phyloP scores from a whole-genome alignment of 2,113 vertebrate species.

The Muntiacus muntjak region DNA sequence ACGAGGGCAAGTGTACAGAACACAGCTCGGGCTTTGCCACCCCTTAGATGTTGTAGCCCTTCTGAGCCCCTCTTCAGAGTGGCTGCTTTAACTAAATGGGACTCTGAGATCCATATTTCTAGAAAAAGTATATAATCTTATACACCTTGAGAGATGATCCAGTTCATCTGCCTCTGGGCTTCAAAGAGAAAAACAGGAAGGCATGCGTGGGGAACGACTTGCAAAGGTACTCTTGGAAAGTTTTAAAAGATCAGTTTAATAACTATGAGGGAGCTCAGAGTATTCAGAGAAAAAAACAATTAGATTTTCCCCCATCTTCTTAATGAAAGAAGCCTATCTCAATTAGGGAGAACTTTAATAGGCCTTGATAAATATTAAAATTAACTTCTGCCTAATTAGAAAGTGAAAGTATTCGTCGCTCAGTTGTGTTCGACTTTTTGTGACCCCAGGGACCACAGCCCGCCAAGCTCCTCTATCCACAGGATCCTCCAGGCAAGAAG shows the following conservation, averaged over 20 bases:
- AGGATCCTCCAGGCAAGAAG: neutral
- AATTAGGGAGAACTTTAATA: neutral
- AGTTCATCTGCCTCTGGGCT: neutral
- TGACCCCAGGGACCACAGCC: neutral
- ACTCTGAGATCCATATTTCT: neutral
- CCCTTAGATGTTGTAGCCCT: neutral
- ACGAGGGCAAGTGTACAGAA: neutral
- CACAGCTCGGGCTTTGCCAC: neutral
- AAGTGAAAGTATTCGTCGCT: neutral
- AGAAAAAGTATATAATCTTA: neutral
- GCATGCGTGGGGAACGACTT: neutral
- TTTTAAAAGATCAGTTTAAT: neutral
- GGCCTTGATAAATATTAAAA: neutral
- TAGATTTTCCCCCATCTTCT: neutral
- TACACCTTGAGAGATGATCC: neutral
- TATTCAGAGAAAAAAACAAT: neutral
- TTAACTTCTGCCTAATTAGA: neutral
- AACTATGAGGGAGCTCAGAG: neutral
- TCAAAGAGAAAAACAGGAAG: neutral
- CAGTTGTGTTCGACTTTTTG: neutral
- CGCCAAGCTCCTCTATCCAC: neutral
- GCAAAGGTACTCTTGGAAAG: neutral
- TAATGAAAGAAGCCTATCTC: neutral
- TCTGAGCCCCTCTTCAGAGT: neutral
- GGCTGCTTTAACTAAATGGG: neutral